phyloP scores from a whole-genome alignment of 1,140 invertebrate species.

The Himalopsyche phryganea region DNA sequence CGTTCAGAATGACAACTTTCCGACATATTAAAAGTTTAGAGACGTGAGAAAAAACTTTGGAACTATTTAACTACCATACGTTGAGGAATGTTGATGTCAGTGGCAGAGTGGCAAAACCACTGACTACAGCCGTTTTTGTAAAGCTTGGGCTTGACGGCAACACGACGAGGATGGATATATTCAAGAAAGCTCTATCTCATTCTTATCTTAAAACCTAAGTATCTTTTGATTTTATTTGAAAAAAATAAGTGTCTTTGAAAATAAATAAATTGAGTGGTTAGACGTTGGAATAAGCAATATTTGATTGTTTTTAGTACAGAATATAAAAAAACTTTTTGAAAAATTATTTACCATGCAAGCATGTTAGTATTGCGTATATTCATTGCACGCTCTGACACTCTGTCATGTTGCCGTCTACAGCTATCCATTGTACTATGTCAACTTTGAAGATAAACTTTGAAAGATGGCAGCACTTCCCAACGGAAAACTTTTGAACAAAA shows the following conservation, averaged over 20 bases:
- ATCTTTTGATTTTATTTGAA: background rate
- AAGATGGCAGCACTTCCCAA: too few relatives aligned
- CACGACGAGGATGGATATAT: background rate
- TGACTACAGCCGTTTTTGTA: constrained; percentile 6
- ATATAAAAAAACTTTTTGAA: too few relatives aligned
- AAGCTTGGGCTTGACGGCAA: background rate
- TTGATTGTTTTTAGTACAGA: too few relatives aligned
- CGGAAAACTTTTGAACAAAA: too few relatives aligned
- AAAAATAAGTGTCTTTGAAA: too few relatives aligned
- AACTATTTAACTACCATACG: constrained; percentile 28
- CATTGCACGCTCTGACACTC: too few relatives aligned
- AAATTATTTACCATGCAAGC: too few relatives aligned
- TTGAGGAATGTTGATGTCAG: constrained; percentile 29
- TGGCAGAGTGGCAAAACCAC: constrained; percentile 22
- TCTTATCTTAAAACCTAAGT: background rate
- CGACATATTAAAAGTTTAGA: background rate
- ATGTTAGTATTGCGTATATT: too few relatives aligned
- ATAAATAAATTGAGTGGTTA: too few relatives aligned
- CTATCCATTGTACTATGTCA: too few relatives aligned
- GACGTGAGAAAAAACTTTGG: constrained; percentile 32
- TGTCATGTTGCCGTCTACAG: background rate
- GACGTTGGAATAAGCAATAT: too few relatives aligned
- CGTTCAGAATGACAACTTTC: background rate
- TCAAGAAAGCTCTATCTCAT: background rate
- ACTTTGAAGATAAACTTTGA: too few relatives aligned